Evolutionary conservation across 2,797 vertebrate genomes (phyloP).

Genomic region (Peromyscus aztecus): DNA sequence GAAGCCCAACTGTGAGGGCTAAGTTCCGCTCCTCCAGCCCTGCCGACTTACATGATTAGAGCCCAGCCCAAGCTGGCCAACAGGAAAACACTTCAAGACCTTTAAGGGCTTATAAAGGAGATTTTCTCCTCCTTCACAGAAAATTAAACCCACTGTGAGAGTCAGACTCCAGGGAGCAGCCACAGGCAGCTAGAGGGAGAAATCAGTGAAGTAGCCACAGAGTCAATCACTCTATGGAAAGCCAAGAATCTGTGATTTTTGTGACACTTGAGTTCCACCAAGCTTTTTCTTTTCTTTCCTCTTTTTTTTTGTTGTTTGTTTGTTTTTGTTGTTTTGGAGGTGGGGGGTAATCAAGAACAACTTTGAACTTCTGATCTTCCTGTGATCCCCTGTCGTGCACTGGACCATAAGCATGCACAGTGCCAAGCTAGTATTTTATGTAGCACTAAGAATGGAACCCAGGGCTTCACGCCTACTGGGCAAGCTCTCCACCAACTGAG

Average conservation of each 20-base stretch:
- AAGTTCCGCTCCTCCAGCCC: not conserved
- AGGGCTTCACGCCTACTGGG: not conserved
- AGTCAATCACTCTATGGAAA: not conserved
- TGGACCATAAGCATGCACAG: not conserved
- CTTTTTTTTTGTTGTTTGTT: not conserved
- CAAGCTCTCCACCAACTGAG: not conserved
- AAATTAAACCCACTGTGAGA: not conserved
- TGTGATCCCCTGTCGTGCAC: not conserved
- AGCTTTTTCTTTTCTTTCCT: not conserved
- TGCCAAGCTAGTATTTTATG: not conserved
- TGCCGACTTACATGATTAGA: not conserved
- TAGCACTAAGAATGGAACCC: not conserved
- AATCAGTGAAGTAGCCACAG: accelerated
- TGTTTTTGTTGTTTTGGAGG: not conserved
- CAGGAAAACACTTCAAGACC: not conserved
- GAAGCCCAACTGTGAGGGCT: not conserved
- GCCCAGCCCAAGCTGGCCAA: not conserved
- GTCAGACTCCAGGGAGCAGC: not conserved
- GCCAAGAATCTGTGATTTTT: not conserved
- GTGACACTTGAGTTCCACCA: not conserved
- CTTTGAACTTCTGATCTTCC: not conserved
- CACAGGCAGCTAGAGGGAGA: not conserved
- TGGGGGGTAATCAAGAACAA: not conserved
- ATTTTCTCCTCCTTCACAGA: not conserved
- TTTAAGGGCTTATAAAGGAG: not conserved